phyloP scores from a whole-genome alignment of 2,113 vertebrate genomes.

The Otocyon megalotis region DNA sequence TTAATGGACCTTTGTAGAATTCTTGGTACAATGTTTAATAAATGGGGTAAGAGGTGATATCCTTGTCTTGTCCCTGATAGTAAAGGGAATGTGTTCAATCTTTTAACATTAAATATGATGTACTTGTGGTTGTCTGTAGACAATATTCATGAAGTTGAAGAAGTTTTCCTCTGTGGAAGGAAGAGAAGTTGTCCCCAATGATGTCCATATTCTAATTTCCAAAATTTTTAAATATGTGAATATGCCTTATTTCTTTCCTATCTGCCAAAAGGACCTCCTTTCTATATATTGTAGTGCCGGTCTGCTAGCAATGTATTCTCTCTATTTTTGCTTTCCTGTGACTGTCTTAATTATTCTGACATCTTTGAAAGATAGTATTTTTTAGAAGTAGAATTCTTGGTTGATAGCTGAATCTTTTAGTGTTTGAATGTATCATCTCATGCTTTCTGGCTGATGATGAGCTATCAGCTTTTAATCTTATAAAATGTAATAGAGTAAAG shows the following conservation, averaged over 20 bases:
- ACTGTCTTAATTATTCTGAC: background rate
- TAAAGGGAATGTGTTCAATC: background rate
- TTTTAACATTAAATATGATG: background rate
- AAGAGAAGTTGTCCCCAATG: background rate
- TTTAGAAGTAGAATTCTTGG: background rate
- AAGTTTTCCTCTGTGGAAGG: background rate
- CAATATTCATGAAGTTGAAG: background rate
- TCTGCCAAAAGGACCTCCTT: background rate
- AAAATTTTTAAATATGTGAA: background rate
- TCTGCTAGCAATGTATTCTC: background rate
- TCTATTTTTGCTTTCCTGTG: background rate
- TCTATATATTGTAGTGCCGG: background rate
- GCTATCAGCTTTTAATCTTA: background rate
- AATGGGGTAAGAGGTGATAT: background rate
- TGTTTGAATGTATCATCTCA: background rate
- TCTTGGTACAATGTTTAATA: background rate
- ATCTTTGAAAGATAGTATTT: background rate
- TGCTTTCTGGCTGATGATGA: background rate
- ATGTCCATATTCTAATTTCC: background rate
- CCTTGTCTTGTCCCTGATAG: background rate
- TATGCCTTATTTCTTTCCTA: background rate
- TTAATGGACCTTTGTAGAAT: background rate
- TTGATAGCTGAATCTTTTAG: background rate
- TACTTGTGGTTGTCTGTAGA: background rate
- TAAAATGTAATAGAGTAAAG: background rate